Conservation (phyloP, 1,140 invertebrate species). For the Zeugodacus cucurbitae region DNA sequence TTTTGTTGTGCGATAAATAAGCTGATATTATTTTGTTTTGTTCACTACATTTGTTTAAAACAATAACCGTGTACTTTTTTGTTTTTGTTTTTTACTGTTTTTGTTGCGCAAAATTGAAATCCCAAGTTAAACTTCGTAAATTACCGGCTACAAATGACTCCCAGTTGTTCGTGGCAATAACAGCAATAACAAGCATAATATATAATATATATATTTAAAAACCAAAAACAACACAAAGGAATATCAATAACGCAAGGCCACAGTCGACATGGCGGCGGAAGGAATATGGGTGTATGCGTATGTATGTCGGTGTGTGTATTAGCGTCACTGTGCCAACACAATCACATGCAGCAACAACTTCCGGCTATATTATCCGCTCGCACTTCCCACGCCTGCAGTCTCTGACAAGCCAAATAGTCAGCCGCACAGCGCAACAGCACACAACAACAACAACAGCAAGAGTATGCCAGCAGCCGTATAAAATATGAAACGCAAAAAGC, state of each 20-base stretch:
- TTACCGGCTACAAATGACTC: slow-evolving; percentile 36
- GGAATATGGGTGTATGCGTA: not conserved
- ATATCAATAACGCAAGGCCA: not conserved
- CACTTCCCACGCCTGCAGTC: not conserved
- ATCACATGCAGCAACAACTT: not conserved
- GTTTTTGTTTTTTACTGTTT: not conserved
- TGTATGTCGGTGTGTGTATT: not conserved
- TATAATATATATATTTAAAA: not conserved
- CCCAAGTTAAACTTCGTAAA: slow-evolving; percentile 34
- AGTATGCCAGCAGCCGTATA: not conserved
- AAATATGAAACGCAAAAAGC: not conserved
- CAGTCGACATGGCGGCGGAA: too few species aligned
- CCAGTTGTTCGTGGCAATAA: not conserved
- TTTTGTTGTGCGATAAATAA: not conserved
- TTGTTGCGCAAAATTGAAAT: not conserved
- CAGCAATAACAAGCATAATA: not conserved
- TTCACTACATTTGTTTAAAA: not conserved
- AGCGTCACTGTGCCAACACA: not conserved
- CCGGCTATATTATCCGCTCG: not conserved
- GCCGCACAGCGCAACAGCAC: not conserved
- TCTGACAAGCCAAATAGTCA: not conserved
- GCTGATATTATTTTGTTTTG: not conserved
- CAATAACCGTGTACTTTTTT: not conserved
- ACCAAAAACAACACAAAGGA: not conserved
- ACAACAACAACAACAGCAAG: not conserved